phyloP scores from a whole-genome alignment of 2,888 invertebrate genomes.

The Polydesmus complanatus region DNA sequence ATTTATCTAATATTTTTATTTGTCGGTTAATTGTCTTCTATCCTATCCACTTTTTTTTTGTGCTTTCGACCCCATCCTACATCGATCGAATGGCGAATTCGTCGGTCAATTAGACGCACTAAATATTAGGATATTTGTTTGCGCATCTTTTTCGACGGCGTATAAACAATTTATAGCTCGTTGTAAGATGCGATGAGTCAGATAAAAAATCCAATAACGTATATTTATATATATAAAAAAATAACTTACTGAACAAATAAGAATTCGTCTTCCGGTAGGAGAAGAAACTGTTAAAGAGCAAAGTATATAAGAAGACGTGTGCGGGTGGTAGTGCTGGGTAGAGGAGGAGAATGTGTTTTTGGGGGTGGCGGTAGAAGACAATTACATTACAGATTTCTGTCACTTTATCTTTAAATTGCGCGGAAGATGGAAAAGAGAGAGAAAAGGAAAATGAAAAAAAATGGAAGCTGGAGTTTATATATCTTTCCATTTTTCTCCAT shows the following conservation, averaged over 20 bases:
- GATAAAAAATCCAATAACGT: neutral
- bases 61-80: too few species aligned
- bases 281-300: neutral
- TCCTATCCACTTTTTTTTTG: too few species aligned
- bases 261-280: neutral
- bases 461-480: neutral
- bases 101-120: too few species aligned
- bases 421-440: neutral
- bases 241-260: neutral
- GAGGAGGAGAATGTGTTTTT: neutral
- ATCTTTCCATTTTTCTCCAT: slow-evolving; percentile 2
- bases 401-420: neutral
- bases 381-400: neutral
- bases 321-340: slow-evolving; percentile 2
- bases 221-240: too few species aligned
- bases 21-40: too few species aligned
- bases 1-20: too few species aligned
- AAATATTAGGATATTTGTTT: too few species aligned
- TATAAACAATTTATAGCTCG: neutral
- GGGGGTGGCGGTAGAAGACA: neutral
- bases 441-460: neutral
- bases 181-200: neutral
- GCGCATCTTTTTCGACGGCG: too few species aligned
- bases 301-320: neutral
- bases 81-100: too few species aligned